phyloP scores from a whole-genome alignment of 2,888 invertebrate genomes.

The Desoria tigrina region DNA sequence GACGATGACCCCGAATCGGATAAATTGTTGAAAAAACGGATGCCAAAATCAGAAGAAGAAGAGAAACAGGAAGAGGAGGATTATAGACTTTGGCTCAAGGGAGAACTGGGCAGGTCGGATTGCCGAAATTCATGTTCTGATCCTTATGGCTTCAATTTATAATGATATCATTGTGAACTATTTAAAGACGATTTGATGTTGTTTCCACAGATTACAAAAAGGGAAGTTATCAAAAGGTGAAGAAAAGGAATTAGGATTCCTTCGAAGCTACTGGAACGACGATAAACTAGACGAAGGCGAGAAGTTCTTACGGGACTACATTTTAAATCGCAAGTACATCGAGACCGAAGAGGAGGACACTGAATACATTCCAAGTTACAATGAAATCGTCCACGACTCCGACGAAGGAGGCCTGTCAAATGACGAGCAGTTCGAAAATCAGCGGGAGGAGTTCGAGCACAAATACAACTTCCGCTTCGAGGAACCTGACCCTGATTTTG shows the following conservation, averaged over 20 bases:
- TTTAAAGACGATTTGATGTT: too few relatives aligned
- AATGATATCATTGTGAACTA: too few relatives aligned
- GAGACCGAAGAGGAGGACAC: slow-evolving; percentile 59
- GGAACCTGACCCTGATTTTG: slow-evolving; percentile 90
- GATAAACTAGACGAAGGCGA: slow-evolving; percentile 80
- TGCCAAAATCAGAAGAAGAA: slow-evolving; percentile 61
- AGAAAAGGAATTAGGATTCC: slow-evolving; percentile 68
- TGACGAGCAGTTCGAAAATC: slow-evolving; percentile 76
- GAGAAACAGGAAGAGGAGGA: slow-evolving; percentile 63
- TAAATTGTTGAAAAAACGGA: slow-evolving; percentile 61
- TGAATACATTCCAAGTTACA: slow-evolving; percentile 64
- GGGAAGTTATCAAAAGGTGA: slow-evolving; percentile 56
- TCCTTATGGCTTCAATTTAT: neutral
- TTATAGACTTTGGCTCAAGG: slow-evolving; percentile 78
- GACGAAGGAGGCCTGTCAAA: slow-evolving; percentile 66
- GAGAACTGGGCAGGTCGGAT: slow-evolving; percentile 62
- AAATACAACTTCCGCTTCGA: slow-evolving; percentile 96
- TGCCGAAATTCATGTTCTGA: neutral
- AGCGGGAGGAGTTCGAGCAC: slow-evolving; percentile 86
- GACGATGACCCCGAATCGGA: slow-evolving; percentile 61
- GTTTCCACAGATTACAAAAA: slow-evolving; percentile 12
- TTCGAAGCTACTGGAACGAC: slow-evolving; percentile 82
- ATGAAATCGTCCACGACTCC: slow-evolving; percentile 67
- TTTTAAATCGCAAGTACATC: slow-evolving; percentile 76
- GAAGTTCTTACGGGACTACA: slow-evolving; percentile 87